A percentile compares a stretch with the other conserved stretches of the same genome.
Evolutionary conservation across 1,140 invertebrate genomes (phyloP).

Genomic region (Drosophila pachea): DNA sequence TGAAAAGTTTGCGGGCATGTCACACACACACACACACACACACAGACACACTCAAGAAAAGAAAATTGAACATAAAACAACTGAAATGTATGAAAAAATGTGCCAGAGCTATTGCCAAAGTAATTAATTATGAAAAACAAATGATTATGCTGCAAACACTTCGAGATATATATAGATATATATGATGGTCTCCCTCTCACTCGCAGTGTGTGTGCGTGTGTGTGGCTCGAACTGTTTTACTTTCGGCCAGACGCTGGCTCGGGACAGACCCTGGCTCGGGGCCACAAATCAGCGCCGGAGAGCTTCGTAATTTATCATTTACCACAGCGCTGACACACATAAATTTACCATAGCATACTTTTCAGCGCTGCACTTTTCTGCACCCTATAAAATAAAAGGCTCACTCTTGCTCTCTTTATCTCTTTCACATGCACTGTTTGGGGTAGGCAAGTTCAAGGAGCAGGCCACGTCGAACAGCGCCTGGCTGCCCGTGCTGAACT

Average conservation of each 20-base stretch:
- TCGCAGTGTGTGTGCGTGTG: constrained; percentile 17
- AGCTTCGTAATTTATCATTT: constrained; percentile 41
- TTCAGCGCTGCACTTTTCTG: constrained; percentile 49
- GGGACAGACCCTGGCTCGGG: constrained; percentile 8
- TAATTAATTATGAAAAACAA: constrained; percentile 76
- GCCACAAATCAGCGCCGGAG: constrained; percentile 58
- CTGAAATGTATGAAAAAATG: constrained; percentile 29
- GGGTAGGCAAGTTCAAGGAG: constrained; percentile 83
- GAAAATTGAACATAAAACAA: constrained; percentile 10
- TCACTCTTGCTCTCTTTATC: constrained; percentile 9
- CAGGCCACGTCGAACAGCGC: constrained; percentile 88
- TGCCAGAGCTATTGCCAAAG: constrained; percentile 43
- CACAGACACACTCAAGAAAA: background rate
- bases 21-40: constrained; percentile 33
- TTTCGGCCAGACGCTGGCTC: constrained; percentile 6
- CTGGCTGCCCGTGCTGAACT: constrained; percentile 84
- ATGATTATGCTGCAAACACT: constrained; percentile 68
- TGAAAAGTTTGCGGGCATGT: constrained; percentile 71
- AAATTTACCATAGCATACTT: constrained; percentile 68
- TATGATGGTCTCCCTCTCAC: background rate
- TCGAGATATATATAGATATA: constrained; percentile 10
- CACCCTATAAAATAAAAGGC: constrained; percentile 21
- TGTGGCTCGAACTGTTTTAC: constrained; percentile 39
- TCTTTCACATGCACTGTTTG: background rate
- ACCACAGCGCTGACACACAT: constrained; percentile 62